These are phyloP conservation scores for Actias luna DNA, from an alignment of 2,888 invertebrate genomes.

Conservation along the genomic window DNA sequence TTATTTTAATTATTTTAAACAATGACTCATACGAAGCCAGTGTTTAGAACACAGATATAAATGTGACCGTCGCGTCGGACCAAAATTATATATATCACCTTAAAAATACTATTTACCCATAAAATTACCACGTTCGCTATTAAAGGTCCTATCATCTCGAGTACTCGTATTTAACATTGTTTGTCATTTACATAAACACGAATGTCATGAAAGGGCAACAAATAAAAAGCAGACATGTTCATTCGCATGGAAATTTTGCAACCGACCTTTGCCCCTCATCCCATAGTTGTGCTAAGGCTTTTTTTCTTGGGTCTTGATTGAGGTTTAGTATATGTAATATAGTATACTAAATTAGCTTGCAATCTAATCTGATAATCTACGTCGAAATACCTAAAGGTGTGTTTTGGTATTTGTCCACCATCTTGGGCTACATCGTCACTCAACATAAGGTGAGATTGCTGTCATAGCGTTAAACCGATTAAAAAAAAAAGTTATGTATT, in stretches of 20 bases:
- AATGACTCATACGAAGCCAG: background rate
- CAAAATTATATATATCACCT: background rate
- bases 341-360: too few species aligned
- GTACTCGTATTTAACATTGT: background rate
- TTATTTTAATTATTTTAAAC: background rate
- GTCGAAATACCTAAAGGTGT: too few species aligned
- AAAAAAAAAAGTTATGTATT: too few species aligned
- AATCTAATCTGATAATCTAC: too few species aligned
- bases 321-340: too few species aligned
- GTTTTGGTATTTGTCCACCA: too few species aligned
- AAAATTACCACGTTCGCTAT: slow-evolving; percentile 1
- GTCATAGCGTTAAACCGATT: too few species aligned
- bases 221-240: background rate
- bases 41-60: background rate
- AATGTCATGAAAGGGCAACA: background rate
- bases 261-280: background rate
- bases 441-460: too few species aligned
- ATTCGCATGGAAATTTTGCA: background rate
- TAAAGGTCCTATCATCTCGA: background rate
- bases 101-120: slow-evolving; percentile 1
- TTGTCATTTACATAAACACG: background rate
- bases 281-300: background rate
- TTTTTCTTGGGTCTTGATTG: too few species aligned
- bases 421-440: too few species aligned
- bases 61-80: background rate